These are phyloP conservation scores for Emydocephalus ijimae DNA, from an alignment of 2,113 vertebrate species.

Conservation along the genomic window DNA sequence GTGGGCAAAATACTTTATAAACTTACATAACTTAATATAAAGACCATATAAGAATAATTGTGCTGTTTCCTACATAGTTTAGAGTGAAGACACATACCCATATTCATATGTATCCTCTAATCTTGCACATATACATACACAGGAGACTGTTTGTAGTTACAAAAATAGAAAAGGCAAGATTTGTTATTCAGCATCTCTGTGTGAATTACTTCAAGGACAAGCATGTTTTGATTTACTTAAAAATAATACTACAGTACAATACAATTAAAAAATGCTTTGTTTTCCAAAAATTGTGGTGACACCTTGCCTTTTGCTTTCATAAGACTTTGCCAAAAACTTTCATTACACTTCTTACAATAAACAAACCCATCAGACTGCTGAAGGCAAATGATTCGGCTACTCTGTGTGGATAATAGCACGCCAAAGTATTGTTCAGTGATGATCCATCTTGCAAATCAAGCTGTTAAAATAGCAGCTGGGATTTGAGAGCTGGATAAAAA, in stretches of 20 bases:
- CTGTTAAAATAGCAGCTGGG: neutral
- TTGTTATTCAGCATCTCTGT: neutral
- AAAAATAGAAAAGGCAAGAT: neutral
- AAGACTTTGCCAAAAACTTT: neutral
- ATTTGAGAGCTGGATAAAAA: neutral
- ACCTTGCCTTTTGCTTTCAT: neutral
- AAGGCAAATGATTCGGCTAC: neutral
- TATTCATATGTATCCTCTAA: neutral
- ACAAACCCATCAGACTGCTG: neutral
- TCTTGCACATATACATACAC: neutral
- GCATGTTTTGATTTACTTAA: neutral
- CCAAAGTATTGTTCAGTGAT: conserved; percentile 3
- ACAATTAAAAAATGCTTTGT: neutral
- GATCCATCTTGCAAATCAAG: conserved; percentile 16
- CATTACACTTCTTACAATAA: neutral
- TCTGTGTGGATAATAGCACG: neutral
- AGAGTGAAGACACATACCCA: neutral
- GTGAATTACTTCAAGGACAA: neutral
- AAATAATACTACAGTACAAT: neutral
- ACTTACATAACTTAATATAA: neutral
- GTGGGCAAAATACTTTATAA: neutral
- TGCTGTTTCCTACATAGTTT: neutral
- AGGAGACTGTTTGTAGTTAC: neutral
- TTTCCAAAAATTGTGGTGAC: neutral
- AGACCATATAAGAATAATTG: neutral